A percentile compares a stretch with the other conserved stretches of the same genome.
Conservation (phyloP, 2,113 vertebrate species). For the Muntiacus muntjak region DNA sequence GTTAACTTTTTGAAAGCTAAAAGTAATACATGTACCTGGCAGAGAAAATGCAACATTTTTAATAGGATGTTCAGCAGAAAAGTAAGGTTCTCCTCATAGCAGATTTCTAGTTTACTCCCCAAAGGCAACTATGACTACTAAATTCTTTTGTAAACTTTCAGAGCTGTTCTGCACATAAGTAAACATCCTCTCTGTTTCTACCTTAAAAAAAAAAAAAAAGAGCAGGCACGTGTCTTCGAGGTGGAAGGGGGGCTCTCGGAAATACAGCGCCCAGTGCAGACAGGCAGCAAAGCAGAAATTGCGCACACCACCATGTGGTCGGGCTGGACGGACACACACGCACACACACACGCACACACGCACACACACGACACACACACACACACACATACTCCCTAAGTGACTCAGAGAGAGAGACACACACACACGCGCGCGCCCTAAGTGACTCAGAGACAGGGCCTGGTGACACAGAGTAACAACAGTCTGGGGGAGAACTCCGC, state of each 20-base stretch:
- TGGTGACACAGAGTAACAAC: fast-evolving
- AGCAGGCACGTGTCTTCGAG: neutral
- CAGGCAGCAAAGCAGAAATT: too few species aligned
- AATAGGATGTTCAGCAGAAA: neutral
- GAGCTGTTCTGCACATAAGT: neutral
- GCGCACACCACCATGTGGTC: fast-evolving
- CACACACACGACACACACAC: neutral
- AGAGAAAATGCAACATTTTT: neutral
- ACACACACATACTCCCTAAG: too few species aligned
- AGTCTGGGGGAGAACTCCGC: neutral
- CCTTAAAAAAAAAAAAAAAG: neutral
- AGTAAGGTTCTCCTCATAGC: neutral
- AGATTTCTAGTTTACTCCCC: neutral
- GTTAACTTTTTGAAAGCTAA: neutral
- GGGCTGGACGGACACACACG: neutral
- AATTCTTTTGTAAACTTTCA: neutral
- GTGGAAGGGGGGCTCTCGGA: neutral
- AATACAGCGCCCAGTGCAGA: neutral
- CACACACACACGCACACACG: neutral
- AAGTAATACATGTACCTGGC: neutral
- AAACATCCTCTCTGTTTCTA: neutral
- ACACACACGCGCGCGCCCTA: neutral
- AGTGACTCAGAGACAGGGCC: fast-evolving
- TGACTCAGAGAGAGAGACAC: too few species aligned
- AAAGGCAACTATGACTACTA: neutral